Percentiles rank a stretch among this genome's conserved stretches.
phyloP scores from a whole-genome alignment of 1,140 invertebrate genomes.

The Octopus bimaculoides region DNA sequence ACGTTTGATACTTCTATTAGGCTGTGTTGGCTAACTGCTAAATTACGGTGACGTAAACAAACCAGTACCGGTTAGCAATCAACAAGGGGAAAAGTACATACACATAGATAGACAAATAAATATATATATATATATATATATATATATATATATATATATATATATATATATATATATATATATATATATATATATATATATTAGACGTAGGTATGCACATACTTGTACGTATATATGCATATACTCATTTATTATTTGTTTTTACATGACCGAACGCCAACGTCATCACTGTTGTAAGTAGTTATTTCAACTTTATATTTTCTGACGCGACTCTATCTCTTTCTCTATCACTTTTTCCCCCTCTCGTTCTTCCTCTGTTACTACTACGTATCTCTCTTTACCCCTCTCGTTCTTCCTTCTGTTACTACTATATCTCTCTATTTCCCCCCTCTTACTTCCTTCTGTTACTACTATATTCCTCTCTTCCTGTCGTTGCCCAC shows the following conservation, averaged over 20 bases:
- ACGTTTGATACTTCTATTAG: no score
- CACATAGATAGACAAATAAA: not conserved
- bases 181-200: not conserved
- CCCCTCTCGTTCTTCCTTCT: not conserved
- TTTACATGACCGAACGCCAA: no score
- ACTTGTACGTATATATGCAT: not conserved
- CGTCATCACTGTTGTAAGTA: not conserved
- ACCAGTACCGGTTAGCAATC: no score
- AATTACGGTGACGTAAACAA: no score
- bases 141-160: not conserved
- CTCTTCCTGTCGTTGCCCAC: not conserved
- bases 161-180: not conserved
- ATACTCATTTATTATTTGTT: not conserved
- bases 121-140: not conserved
- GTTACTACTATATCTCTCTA: not conserved
- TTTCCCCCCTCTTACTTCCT: not conserved
- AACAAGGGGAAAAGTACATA: no score
- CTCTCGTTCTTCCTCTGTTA: no score
- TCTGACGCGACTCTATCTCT: no score
- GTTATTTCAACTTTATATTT: no score
- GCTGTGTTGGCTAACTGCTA: no score
- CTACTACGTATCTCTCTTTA: no score
- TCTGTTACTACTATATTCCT: not conserved
- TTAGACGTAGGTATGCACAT: not conserved
- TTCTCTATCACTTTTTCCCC: no score